A percentile compares a stretch with the other conserved stretches of the same genome.
phyloP scores from a whole-genome alignment of 2,113 vertebrate species.

The Odocoileus virginianus region DNA sequence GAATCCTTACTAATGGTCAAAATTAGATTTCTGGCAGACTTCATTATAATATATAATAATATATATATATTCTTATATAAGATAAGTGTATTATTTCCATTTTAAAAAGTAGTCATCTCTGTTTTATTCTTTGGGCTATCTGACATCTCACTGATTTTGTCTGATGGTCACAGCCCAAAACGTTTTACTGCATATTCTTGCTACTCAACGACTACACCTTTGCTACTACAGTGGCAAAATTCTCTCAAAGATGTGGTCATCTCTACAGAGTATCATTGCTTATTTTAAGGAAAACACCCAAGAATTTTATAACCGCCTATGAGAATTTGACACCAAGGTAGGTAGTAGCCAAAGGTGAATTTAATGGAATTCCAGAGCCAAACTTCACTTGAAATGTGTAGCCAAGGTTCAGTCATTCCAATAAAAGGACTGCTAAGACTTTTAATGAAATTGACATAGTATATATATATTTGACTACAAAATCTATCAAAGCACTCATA shows the following conservation, averaged over 20 bases:
- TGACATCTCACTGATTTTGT: neutral
- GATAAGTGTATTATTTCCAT: neutral
- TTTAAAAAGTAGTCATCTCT: neutral
- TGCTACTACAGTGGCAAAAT: neutral
- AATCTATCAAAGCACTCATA: neutral
- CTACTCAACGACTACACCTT: neutral
- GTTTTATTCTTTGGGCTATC: slow-evolving; percentile 26
- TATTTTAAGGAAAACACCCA: slow-evolving; percentile 3
- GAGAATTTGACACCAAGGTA: slow-evolving; percentile 8
- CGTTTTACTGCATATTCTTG: neutral
- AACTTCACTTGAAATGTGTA: neutral
- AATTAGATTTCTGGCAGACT: slow-evolving; percentile 6
- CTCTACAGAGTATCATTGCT: neutral
- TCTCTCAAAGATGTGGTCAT: neutral
- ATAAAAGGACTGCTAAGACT: neutral
- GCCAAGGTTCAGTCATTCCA: neutral
- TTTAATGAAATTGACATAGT: neutral
- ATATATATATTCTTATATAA: neutral
- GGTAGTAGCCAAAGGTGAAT: neutral
- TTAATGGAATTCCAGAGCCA: neutral
- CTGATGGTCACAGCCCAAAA: neutral
- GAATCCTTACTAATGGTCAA: slow-evolving; percentile 3
- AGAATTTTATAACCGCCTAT: slow-evolving; percentile 10
- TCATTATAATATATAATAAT: neutral
- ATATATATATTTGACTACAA: neutral